Evolutionary conservation across 2,888 invertebrate species (phyloP).

Genomic region (Macrophya annulata): DNA sequence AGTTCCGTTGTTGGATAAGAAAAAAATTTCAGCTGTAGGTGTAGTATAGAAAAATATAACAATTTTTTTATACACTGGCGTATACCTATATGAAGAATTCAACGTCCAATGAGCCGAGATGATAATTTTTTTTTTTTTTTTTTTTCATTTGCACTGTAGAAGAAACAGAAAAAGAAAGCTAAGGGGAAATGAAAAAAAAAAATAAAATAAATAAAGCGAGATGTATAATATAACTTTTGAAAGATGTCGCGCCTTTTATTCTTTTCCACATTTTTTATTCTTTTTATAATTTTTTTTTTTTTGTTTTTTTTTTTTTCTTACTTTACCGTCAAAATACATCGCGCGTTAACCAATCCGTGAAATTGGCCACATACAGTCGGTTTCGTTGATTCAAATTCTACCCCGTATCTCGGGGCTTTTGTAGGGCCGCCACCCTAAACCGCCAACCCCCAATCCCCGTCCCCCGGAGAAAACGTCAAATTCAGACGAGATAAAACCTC

Average conservation of each 20-base stretch:
- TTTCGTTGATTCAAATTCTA: constrained; percentile 53
- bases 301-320: neutral
- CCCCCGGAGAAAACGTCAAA: constrained; percentile 51
- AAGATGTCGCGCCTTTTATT: neutral
- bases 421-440: neutral
- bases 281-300: too few relatives aligned
- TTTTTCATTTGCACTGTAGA: too few relatives aligned
- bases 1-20: too few relatives aligned
- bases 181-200: neutral
- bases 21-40: too few relatives aligned
- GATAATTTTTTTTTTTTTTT: too few relatives aligned
- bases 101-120: too few relatives aligned
- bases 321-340: neutral
- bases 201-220: neutral
- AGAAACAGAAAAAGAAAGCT: too few relatives aligned
- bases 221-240: neutral
- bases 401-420: constrained; percentile 33
- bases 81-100: too few relatives aligned
- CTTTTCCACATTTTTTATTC: too few relatives aligned
- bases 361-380: constrained; percentile 40
- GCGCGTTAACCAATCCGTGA: constrained; percentile 46
- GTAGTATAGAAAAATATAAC: too few relatives aligned
- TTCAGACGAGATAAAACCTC: constrained; percentile 55
- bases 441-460: neutral
- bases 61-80: too few relatives aligned